Base-by-base conservation (phyloP, 2,888 invertebrate species). In the Plemyria rubiginata region DNA sequence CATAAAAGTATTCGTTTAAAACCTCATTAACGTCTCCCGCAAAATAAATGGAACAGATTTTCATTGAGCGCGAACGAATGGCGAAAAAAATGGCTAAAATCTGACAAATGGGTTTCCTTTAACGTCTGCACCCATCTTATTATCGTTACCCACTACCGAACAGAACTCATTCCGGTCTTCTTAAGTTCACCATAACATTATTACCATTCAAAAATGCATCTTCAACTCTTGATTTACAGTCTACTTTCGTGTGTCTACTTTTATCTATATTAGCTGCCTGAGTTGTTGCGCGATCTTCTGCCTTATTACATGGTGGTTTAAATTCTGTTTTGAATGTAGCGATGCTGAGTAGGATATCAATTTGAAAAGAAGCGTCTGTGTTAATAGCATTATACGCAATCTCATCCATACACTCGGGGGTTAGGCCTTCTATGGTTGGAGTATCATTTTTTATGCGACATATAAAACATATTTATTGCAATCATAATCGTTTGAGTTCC, bases 371-470 rank as follows among this genome's bases (percentile, higher is more conserved):
- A 92, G 92, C 92, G 92, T 92, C 92, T 92, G 92, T 92, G 91
- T 88, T 92, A 92, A 92, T 92, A 92, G 92, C 90, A 91, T 92
- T 92, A 92, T 90, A 86, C 90, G 89, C 92, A 92, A 92, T 92
- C 92, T 92, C 92, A 90, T 91, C 92, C 90, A 92, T 91, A 92
- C 92, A 92, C 85, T 89, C 90, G 90, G 78, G 90, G 90, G 90
- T 87, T 87, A 88, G 85, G 87, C 85, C 86, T 85, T 83, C 87
- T 86, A 87, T 84, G 81, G 81, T 79, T 79, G 86, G 82, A 87
- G 85, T 88, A 91, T 91, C 85, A 89, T 89, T 91, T 92, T 92
- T 92, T 92, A 92, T 92, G 88, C 82, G 86, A 88, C 91, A 88
- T 92, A 92, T 92, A 92, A 92, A 92, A 92, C 92, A 92, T 92